A percentile compares a stretch with the other conserved stretches of the same genome.
phyloP scores from a whole-genome alignment of 1,140 invertebrate species.

The Penaeus japonicus region DNA sequence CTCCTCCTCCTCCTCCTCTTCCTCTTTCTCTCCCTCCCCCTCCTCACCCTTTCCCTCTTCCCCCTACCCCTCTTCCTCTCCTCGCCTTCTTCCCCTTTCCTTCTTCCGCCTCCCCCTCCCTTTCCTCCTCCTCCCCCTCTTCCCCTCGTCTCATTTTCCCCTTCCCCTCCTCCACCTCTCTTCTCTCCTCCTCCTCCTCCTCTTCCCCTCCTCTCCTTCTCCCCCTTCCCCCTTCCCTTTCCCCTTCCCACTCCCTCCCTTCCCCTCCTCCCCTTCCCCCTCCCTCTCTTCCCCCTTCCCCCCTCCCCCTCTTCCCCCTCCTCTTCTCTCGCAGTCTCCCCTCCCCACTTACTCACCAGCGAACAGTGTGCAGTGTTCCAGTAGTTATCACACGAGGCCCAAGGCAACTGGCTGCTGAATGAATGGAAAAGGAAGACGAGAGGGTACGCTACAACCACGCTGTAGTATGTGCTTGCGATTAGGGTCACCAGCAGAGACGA shows the following conservation, averaged over 20 bases:
- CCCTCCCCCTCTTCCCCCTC: neutral
- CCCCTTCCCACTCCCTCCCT: neutral
- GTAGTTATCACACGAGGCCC: constrained; percentile 91
- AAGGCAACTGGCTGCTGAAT: constrained; percentile 88
- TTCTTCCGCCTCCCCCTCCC: no score
- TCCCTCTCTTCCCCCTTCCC: neutral
- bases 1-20: no score
- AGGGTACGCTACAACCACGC: constrained; percentile 92
- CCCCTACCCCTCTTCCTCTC: no score
- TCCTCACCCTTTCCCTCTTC: no score
- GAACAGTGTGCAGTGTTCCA: constrained; percentile 91
- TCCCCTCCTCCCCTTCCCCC: neutral
- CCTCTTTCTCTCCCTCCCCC: no score
- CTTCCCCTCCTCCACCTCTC: no score
- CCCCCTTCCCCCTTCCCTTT: neutral
- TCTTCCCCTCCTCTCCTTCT: neutral
- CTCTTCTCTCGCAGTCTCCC: neutral
- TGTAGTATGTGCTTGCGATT: constrained; percentile 27
- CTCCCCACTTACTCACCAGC: neutral
- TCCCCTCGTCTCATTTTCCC: no score
- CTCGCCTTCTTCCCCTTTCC: no score
- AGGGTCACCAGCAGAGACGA: constrained; percentile 7
- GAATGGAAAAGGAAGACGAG: constrained; percentile 96
- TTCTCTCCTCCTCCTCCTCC: no score
- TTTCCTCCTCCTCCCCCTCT: no score